Evolutionary conservation across 92 coral and sea anemone species (phyloP), one percentile per base, ranked within the genome.

Genomic region (Zoanthus sociatus): DNA sequence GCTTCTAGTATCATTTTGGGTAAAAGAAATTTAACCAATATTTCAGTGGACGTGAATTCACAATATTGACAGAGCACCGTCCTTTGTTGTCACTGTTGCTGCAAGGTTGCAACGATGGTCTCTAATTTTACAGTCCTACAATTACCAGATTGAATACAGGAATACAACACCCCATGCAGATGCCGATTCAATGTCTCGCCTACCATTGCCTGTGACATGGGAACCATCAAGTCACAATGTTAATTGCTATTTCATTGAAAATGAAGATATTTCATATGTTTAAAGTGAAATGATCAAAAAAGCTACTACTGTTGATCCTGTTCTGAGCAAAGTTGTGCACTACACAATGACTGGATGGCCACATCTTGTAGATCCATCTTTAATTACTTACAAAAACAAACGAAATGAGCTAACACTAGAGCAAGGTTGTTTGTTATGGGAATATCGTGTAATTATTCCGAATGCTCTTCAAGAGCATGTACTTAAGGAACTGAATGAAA

Each of bases 371-470:
- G 90, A 79, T 70, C 71, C 87, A 37, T 68, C 77, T 46, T 64
- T 84, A 56, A 31, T 72, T 18, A 31, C 79, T 20, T 84, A 44
- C 48, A 72, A 72, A 82, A 84, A 73, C 75, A 87, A 63, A 67
- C 84, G 70, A 15, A 64, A 89, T 69, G 89, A 92, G 60, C 71
- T 89, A 18, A 89, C 90, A 13, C 45, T 89, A 9, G 90, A 92
- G 26, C 91, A 89, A 84, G 94, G 87, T 18, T 88, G 91, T 58
- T 46, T 93, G 53, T 51, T 87, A 21, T 84, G 91, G 79, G 93
- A 86, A 20, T 47, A 56, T 50, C 87, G 78, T 16, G 92, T 88
- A 16, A 42, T 91, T 70, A 78, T 84, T n/a, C 92, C 89, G 64
- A 11, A 76, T 42, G 64, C 88, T 21, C 88, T 88, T 9, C 85